Base-by-base conservation (phyloP, 1,140 invertebrate genomes). In the Drosophila tsacasi region DNA sequence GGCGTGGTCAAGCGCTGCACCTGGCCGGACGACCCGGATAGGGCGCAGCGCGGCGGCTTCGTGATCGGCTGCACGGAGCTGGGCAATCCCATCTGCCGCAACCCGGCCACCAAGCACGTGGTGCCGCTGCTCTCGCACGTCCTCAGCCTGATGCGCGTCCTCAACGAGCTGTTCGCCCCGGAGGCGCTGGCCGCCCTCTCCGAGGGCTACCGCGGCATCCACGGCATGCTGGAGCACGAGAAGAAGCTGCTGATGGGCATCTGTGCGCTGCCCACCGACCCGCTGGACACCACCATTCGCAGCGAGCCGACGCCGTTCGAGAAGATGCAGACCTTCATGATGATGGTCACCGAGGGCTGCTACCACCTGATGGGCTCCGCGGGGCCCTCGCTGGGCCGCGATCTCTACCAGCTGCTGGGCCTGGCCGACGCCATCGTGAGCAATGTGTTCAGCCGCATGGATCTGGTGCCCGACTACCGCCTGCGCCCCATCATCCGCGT, bases 1-100 rank as follows among this genome's bases (percentile, higher is more conserved):
- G 97, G 97, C 79, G 96, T 98, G 10, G 95, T 98, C 1, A 98
- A 98, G 93, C 94, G 97, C 19, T 97, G 97, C 85, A 95, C 95
- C 2, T 97, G 97, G 94, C 97, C 97, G 1, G 96, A 96, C 46
- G 96, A 97, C 93, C 95, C 96, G 3, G 96, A 97, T 92, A 94
- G 96, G 37, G 96, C 97, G 2, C 95, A 95, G 10, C 94, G 96
- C 46, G 97, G 97, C 32, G 97, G 97, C 10, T 98, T 98, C 93
- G 95, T 97, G 6, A 95, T 96, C 1, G 95, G 95, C 12, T 94
- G 95, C 39, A 97, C 96, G 6, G 95, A 96, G 71, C 94, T 95
- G 39, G 96, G 96, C 15, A 96, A 96, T 93, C 95, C 96, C 9
- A 94, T 97, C 2, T 96, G 96, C 93, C 94, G 97, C 32, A 98